Percentiles rank a stretch among this genome's conserved stretches.
Conservation (phyloP, 2,888 invertebrate genomes). For the Platycnemis pennipes region DNA sequence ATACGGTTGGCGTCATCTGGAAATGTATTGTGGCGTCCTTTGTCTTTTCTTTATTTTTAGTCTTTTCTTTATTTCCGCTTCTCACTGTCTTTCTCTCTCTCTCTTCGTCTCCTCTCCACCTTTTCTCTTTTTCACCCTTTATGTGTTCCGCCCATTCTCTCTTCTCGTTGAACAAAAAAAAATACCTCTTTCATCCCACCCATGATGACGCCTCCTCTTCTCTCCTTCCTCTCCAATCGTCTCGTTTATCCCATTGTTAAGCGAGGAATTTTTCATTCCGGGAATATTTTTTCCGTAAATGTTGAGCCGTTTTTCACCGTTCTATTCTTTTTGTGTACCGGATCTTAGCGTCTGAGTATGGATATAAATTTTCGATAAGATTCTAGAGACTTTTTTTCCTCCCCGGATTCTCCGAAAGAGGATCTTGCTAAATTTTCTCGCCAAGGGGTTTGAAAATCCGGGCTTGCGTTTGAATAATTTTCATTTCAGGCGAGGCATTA, state of each 20-base stretch:
- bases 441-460: neutral
- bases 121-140: neutral
- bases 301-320: slow-evolving; percentile 36
- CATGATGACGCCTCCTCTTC: neutral
- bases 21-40: slow-evolving; percentile 61
- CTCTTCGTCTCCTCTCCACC: neutral
- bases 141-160: neutral
- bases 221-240: slow-evolving; percentile 8
- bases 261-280: slow-evolving; percentile 33
- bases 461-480: neutral
- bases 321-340: neutral
- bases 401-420: neutral
- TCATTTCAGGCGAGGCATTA: neutral
- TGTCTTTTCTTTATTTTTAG: slow-evolving; percentile 56
- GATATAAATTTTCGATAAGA: slow-evolving; percentile 39
- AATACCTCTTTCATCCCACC: slow-evolving; percentile 22
- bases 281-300: slow-evolving; percentile 6
- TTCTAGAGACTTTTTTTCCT: neutral
- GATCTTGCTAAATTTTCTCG: neutral
- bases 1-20: slow-evolving; percentile 65
- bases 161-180: neutral
- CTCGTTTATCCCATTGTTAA: slow-evolving; percentile 7
- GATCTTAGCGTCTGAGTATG: slow-evolving; percentile 12
- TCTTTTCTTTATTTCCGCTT: slow-evolving; percentile 38
- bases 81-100: neutral